These are phyloP conservation scores for Rallus limicola DNA, from an alignment of 2,113 vertebrate species.

Conservation along the genomic window DNA sequence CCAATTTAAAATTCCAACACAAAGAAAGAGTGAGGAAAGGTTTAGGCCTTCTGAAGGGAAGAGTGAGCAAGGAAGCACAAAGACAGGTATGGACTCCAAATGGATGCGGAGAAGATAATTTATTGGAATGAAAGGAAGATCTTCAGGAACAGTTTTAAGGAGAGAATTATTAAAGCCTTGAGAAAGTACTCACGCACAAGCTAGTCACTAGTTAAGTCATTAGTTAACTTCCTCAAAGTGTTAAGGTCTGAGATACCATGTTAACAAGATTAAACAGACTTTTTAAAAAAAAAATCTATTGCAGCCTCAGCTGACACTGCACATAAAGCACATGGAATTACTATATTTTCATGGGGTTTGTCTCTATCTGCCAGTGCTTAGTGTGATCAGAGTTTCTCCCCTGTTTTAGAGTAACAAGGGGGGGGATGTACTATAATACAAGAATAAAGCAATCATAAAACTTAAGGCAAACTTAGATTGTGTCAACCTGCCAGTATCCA, in stretches of 20 bases:
- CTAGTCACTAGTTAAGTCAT: background rate
- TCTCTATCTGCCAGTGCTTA: background rate
- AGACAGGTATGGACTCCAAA: background rate
- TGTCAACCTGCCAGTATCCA: background rate
- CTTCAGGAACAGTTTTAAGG: background rate
- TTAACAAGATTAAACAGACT: constrained; percentile 27
- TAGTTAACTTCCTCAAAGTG: constrained; percentile 26
- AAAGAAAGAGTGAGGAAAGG: background rate
- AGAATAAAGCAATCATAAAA: background rate
- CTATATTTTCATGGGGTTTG: background rate
- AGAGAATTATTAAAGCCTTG: background rate
- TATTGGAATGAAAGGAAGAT: background rate
- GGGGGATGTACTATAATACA: background rate
- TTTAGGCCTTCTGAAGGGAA: background rate
- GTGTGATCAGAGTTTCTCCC: background rate
- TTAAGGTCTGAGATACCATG: constrained; percentile 8
- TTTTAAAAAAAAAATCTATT: background rate
- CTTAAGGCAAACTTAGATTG: background rate
- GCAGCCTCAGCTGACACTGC: background rate
- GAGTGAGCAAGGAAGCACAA: background rate
- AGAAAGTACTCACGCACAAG: background rate
- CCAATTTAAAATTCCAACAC: background rate
- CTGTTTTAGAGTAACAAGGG: background rate
- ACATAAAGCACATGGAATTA: background rate
- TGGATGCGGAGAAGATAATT: background rate